A percentile compares a stretch with the other conserved stretches of the same genome.
These are phyloP conservation scores for Sericinus montela DNA, from an alignment of 2,888 invertebrate genomes.

Conservation along the genomic window DNA sequence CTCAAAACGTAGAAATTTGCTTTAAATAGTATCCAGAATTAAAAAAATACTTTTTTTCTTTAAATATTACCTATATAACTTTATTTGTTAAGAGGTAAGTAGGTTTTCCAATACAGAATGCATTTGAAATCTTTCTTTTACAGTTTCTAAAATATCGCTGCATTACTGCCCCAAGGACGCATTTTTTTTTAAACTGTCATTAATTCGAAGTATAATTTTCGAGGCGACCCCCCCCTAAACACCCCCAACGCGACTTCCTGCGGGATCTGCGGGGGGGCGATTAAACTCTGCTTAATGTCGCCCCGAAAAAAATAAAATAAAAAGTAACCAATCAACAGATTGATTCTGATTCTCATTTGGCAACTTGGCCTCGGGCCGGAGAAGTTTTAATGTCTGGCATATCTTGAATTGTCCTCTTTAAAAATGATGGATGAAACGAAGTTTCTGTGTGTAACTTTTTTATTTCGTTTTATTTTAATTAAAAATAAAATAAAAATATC, in stretches of 20 bases:
- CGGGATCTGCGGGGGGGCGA: constrained; percentile 58
- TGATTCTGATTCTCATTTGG: constrained; percentile 50
- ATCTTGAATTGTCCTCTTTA: constrained; percentile 17
- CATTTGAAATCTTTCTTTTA: constrained; percentile 7
- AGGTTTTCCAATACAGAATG: background rate
- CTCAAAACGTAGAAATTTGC: no score
- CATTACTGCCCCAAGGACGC: constrained; percentile 41
- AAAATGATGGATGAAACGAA: constrained; percentile 12
- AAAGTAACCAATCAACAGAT: constrained; percentile 75
- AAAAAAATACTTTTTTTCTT: no score
- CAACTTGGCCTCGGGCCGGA: constrained; percentile 35
- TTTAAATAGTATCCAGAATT: no score
- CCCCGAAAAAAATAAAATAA: constrained; percentile 63
- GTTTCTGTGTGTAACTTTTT: background rate
- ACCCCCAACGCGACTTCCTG: constrained; percentile 38
- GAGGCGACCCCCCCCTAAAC: constrained; percentile 26
- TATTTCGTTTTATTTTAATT: no score
- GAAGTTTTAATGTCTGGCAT: constrained; percentile 24
- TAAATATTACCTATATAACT: no score
- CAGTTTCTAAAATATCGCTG: constrained; percentile 29
- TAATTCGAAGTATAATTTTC: constrained; percentile 61
- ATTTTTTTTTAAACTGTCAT: constrained; percentile 65
- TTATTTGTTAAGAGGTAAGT: background rate
- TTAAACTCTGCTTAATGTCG: constrained; percentile 75
- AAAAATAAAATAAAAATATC: no score